phyloP scores from a whole-genome alignment of 2,797 vertebrate species.

The Morus bassanus region DNA sequence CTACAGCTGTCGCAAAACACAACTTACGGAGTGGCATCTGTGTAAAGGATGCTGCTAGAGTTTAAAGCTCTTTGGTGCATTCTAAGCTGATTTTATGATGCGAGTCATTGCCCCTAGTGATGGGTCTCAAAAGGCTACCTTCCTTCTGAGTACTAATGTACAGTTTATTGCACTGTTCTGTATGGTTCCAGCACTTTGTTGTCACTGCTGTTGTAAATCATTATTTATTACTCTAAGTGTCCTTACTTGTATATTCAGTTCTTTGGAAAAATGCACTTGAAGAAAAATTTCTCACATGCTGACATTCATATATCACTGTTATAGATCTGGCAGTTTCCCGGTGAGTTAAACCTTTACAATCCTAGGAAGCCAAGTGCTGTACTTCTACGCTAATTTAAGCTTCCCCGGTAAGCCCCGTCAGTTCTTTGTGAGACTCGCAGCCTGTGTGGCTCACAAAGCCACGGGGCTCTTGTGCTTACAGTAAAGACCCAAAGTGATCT shows the following conservation, averaged over 20 bases:
- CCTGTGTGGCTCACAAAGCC: conserved; percentile 40
- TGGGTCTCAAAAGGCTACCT: not conserved
- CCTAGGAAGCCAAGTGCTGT: not conserved
- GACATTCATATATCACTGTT: not conserved
- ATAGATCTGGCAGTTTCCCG: not conserved
- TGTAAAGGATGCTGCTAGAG: not conserved
- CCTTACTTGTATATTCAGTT: not conserved
- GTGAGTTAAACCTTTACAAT: not conserved
- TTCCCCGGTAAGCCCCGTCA: conserved; percentile 16
- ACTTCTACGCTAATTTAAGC: conserved; percentile 34
- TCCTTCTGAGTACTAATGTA: not conserved
- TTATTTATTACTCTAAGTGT: not conserved
- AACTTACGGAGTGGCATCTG: conserved; percentile 13
- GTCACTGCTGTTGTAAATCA: not conserved
- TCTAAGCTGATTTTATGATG: conserved; percentile 52
- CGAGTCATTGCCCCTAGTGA: not conserved
- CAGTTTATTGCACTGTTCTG: conserved; percentile 14
- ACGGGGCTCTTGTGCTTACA: not conserved
- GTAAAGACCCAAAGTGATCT: not conserved
- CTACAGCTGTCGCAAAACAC: conserved; percentile 40
- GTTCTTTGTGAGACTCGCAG: conserved; percentile 5
- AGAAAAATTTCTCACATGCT: not conserved
- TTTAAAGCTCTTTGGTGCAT: not conserved
- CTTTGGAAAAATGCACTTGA: not conserved
- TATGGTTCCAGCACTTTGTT: not conserved